Evolutionary conservation across 2,888 invertebrate species (phyloP).

Genomic region (Odontocerum albicorne): DNA sequence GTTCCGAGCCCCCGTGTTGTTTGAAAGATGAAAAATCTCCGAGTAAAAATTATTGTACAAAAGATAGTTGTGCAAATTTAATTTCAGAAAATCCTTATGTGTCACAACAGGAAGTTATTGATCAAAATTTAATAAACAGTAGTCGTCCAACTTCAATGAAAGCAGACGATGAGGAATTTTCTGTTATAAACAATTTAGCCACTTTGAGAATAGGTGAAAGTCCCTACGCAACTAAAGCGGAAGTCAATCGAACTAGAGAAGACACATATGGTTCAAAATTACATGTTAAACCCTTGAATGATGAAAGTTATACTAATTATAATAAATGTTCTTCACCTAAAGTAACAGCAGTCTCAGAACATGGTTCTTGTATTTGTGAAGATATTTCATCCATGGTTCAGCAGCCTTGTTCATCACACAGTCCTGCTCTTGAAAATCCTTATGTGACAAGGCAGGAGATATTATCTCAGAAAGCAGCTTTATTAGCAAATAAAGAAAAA

Average conservation of each 20-base stretch:
- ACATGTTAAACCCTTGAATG: constrained; percentile 21
- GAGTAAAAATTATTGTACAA: too few species aligned
- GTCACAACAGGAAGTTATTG: constrained; percentile 2
- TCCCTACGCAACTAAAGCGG: constrained; percentile 57
- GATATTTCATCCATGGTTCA: constrained; percentile 29
- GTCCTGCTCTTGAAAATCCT: constrained; percentile 53
- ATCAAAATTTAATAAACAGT: constrained; percentile 2
- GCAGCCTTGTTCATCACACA: constrained; percentile 20
- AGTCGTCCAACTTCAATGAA: constrained; percentile 9
- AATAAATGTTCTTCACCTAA: neutral
- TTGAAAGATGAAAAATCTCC: constrained; percentile 19
- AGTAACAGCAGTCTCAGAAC: neutral
- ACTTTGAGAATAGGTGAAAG: constrained; percentile 49
- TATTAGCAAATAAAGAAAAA: constrained; percentile 52
- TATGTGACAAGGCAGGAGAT: constrained; percentile 58
- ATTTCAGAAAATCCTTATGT: constrained; percentile 10
- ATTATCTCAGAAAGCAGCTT: constrained; percentile 54
- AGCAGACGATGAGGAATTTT: constrained; percentile 9
- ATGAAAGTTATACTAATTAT: neutral
- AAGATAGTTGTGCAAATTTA: neutral
- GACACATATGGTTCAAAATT: constrained; percentile 14
- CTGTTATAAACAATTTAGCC: constrained; percentile 20
- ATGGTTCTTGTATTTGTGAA: constrained; percentile 29
- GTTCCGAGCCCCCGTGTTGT: constrained; percentile 19
- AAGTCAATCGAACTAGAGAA: constrained; percentile 40